These are phyloP conservation scores for Monomorium pharaonis DNA, from an alignment of 1,140 invertebrate genomes.

Conservation along the genomic window DNA sequence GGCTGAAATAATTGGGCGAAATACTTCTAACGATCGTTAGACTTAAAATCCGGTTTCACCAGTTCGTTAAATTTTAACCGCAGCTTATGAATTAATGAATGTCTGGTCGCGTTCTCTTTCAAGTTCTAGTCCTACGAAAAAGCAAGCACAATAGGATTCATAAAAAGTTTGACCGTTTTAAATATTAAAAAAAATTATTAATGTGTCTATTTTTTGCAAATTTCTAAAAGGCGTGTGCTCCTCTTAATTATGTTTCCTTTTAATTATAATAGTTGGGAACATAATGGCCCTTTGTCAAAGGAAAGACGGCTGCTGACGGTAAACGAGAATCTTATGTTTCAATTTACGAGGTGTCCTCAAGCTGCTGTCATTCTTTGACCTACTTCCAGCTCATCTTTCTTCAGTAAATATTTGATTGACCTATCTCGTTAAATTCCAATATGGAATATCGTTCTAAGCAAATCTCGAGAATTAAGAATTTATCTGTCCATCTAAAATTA, in stretches of 20 bases:
- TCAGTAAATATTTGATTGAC: slow-evolving; percentile 40
- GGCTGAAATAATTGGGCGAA: slow-evolving; percentile 8
- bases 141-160: background rate
- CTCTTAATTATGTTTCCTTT: background rate
- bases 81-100: background rate
- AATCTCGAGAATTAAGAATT: background rate
- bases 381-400: background rate
- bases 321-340: slow-evolving; percentile 40
- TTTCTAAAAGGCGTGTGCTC: background rate
- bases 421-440: slow-evolving; percentile 7
- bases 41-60: background rate
- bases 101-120: background rate
- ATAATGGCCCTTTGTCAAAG: background rate
- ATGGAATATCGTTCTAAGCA: background rate
- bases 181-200: background rate
- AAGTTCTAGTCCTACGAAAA: background rate
- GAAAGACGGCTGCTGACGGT: background rate
- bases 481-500: background rate
- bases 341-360: background rate
- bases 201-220: background rate
- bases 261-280: background rate
- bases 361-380: background rate
- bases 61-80: slow-evolving; percentile 15
- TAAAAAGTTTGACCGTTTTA: slow-evolving; percentile 15
- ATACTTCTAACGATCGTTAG: slow-evolving; percentile 12